These are phyloP conservation scores for Cephalopterus ornatus DNA, from an alignment of 2,113 vertebrate species.

Conservation along the genomic window DNA sequence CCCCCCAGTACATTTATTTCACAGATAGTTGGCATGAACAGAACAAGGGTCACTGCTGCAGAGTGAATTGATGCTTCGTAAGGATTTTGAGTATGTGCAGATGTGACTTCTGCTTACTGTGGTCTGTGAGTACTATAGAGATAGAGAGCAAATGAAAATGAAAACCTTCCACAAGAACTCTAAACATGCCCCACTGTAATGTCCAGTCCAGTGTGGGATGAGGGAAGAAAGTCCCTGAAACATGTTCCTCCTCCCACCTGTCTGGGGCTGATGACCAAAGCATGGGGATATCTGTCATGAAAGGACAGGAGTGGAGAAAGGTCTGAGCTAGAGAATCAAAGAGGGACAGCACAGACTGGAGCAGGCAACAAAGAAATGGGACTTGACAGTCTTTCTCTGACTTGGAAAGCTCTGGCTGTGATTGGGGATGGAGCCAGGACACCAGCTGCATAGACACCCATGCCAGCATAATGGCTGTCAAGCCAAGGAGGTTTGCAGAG, in stretches of 20 bases:
- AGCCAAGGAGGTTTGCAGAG: not conserved
- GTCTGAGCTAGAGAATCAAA: not conserved
- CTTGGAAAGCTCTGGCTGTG: not conserved
- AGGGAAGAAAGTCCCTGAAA: not conserved
- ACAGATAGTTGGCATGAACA: not conserved
- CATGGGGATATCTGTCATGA: not conserved
- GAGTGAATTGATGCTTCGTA: not conserved
- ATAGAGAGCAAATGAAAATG: not conserved
- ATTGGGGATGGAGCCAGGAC: not conserved
- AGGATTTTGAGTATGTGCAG: not conserved
- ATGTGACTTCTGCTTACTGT: not conserved
- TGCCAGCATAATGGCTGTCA: fast-evolving
- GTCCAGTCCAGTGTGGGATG: not conserved
- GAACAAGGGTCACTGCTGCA: not conserved
- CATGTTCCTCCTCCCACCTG: not conserved
- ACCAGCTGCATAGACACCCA: not conserved
- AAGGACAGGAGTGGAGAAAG: not conserved
- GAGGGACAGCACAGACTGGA: not conserved
- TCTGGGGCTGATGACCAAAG: not conserved
- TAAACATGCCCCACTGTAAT: not conserved
- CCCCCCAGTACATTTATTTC: not conserved
- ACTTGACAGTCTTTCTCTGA: not conserved
- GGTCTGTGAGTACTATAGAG: not conserved
- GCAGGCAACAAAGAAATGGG: not conserved
- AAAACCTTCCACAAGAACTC: not conserved